Evolutionary conservation across 2,888 invertebrate genomes (phyloP).

Genomic region (Scrobipalpa atriplicella): DNA sequence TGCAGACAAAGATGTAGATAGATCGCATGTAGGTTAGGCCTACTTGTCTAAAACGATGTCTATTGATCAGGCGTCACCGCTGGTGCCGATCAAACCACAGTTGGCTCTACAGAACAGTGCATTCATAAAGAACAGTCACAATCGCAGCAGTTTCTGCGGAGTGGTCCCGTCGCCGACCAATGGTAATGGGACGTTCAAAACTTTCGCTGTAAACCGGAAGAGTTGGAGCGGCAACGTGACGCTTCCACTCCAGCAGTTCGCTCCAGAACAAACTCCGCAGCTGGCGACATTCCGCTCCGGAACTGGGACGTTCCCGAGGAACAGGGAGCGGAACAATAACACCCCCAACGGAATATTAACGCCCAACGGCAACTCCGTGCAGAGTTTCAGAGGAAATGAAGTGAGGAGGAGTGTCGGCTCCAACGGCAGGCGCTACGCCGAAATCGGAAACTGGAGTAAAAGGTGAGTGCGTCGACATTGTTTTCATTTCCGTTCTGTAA

Average conservation of each 20-base stretch:
- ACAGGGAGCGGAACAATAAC: conserved; percentile 78
- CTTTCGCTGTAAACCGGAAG: conserved; percentile 78
- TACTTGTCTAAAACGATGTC: conserved; percentile 67
- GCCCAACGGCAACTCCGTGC: conserved; percentile 77
- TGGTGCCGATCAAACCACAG: conserved; percentile 80
- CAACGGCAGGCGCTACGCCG: conserved; percentile 82
- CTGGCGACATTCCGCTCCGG: conserved; percentile 78
- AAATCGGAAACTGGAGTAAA: conserved; percentile 83
- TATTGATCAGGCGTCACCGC: conserved; percentile 78
- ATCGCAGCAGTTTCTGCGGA: conserved; percentile 80
- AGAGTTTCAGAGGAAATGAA: conserved; percentile 79
- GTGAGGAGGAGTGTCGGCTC: conserved; percentile 77
- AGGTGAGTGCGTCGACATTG: conserved; percentile 63
- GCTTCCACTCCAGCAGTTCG: conserved; percentile 75
- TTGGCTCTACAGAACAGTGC: conserved; percentile 73
- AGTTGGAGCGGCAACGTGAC: conserved; percentile 81
- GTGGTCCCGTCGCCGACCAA: conserved; percentile 73
- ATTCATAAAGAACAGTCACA: conserved; percentile 80
- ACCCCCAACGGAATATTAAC: conserved; percentile 77
- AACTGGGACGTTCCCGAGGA: conserved; percentile 78
- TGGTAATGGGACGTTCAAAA: conserved; percentile 76
- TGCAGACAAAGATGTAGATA: conserved; percentile 81
- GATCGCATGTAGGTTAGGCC: conserved; percentile 60
- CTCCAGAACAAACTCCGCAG: conserved; percentile 69
- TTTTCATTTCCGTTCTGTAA: conserved; percentile 23